Evolutionary conservation across 2,113 vertebrate genomes (phyloP), one percentile per base, ranked within the genome.

Genomic region (Apeltes quadracus): DNA sequence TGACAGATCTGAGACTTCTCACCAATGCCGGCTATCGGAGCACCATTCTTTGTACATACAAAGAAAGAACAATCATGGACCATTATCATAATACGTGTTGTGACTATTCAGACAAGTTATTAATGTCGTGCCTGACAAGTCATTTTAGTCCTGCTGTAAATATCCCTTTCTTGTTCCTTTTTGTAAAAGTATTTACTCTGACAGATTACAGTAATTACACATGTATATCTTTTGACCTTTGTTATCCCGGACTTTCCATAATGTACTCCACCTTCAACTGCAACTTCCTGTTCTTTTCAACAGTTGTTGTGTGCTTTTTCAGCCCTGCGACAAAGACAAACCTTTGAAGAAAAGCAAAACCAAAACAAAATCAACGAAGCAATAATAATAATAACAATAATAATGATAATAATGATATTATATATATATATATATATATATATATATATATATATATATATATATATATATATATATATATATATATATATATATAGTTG

Each of bases 271-370:
- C 15, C 7, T 20, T 0, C 16, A 2, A 38, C 20, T 18, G 2
- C 1, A 13, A 78, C 81, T 86, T 87, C 86, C 84, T 76, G 65
- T 76, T 88, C 44, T 38, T 38, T 38, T 32, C n/a, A n/a, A n/a
- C n/a, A n/a, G n/a, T n/a, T n/a, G n/a, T n/a, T n/a, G n/a, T n/a
- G n/a, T n/a, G n/a, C n/a, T n/a, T n/a, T n/a, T n/a, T n/a, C n/a
- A n/a, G n/a, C n/a, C n/a, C n/a, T n/a, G n/a, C n/a, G n/a, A n/a
- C n/a, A n/a, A n/a, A n/a, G n/a, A n/a, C n/a, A n/a, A n/a, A n/a
- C n/a, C n/a, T n/a, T n/a, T n/a, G n/a, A n/a, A n/a, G n/a, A n/a
- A n/a, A n/a, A n/a, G n/a, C n/a, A n/a, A n/a, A n/a, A n/a, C n/a
- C n/a, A n/a, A n/a, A n/a, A n/a, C n/a, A n/a, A n/a, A n/a, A n/a